Evolutionary conservation across 2,797 vertebrate genomes (phyloP), one percentile per base, ranked within the genome.

Genomic region (Austrolebias charrua): DNA sequence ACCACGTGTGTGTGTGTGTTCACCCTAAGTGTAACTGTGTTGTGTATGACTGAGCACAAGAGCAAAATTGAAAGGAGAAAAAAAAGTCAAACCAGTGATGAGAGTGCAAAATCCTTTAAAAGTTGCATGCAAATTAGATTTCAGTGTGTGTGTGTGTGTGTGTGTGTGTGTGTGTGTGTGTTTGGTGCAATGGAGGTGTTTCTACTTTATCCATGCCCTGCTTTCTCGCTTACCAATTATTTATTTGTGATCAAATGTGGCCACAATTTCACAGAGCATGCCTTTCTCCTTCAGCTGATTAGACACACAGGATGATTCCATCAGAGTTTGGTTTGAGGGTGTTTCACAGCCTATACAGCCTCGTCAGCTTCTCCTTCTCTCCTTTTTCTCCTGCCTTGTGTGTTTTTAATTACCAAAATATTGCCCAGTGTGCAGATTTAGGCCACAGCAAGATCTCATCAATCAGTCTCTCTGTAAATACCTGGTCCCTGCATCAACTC

Each of bases 221-320:
- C 53, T 67, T 38, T 33, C 64, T 81, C 69, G 55, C 70, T 67
- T 43, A 67, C 74, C 24, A 3, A 75, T 60, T 76, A 78, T 86
- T 88, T 86, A 82, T 87, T 83, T 82, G 79, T 83, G 71, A 87
- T 89, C 81, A 86, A 88, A 87, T 84, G 75, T 82, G 63, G 74
- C 75, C 75, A 73, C 88, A 88, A 88, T 91, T 90, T 88, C 79
- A 87, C 66, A 28, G 64, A 81, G 78, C 78, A 87, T 81, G 78
- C 73, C 48, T 88, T 81, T 77, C 63, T 66, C 73, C 79, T 73
- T 54, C 63, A 61, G 84, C 86, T 85, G 79, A 88, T 90, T 69
- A 74, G 80, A 85, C 82, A 86, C 86, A 82, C 87, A 75, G 73
- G 71, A 82, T 44, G 70, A 70, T 90, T 89, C 77, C 81, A 74